A percentile compares a stretch with the other conserved stretches of the same genome.
phyloP scores from a whole-genome alignment of 2,888 invertebrate genomes.

The Doris montereyensis region DNA sequence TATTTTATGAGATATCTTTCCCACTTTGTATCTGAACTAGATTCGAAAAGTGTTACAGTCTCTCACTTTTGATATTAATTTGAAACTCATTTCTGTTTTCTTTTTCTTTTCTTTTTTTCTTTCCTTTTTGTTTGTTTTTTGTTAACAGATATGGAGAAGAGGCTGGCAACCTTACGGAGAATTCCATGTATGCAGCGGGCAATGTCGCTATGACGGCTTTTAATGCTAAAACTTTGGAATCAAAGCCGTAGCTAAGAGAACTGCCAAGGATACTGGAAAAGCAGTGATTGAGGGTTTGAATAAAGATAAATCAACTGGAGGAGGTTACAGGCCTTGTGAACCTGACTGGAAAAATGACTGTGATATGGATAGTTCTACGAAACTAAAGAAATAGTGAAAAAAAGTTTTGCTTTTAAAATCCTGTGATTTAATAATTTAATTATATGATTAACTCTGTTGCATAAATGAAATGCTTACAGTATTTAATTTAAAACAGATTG shows the following conservation, averaged over 20 bases:
- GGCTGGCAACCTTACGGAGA: slow-evolving; percentile 79
- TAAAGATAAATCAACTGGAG: slow-evolving; percentile 9
- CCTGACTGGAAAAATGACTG: too few relatives aligned
- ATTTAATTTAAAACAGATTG: too few relatives aligned
- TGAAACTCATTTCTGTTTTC: neutral
- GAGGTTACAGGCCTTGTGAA: neutral
- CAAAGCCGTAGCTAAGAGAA: slow-evolving; percentile 75
- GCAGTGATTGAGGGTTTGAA: slow-evolving; percentile 57
- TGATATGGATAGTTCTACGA: too few relatives aligned
- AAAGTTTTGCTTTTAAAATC: too few relatives aligned
- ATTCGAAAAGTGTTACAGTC: neutral
- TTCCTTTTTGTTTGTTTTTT: slow-evolving; percentile 13
- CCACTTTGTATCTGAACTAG: too few relatives aligned
- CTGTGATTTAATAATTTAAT: too few relatives aligned
- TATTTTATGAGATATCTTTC: too few relatives aligned
- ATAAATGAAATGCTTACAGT: too few relatives aligned
- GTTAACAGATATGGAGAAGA: slow-evolving; percentile 79
- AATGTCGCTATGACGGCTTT: slow-evolving; percentile 80
- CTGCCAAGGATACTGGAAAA: slow-evolving; percentile 68
- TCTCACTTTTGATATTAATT: neutral
- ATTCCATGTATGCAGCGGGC: slow-evolving; percentile 81
- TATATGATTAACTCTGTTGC: too few relatives aligned
- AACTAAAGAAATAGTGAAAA: too few relatives aligned
- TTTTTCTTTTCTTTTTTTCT: neutral
- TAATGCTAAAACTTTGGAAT: slow-evolving; percentile 80